Evolutionary conservation across 2,888 invertebrate species (phyloP).

Genomic region (Cryptus viduatorius): DNA sequence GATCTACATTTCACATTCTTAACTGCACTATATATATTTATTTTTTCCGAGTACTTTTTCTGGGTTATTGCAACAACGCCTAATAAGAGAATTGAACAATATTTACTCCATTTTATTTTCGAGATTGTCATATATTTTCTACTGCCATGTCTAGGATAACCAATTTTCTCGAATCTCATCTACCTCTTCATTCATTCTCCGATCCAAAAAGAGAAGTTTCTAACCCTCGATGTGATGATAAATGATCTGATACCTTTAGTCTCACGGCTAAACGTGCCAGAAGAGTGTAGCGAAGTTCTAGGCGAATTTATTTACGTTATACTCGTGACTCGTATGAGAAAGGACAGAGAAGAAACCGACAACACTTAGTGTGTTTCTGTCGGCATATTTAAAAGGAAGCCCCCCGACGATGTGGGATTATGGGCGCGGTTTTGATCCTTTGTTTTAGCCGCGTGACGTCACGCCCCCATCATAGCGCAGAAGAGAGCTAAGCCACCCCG

Average conservation of each 20-base stretch:
- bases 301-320: conserved; percentile 42
- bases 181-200: conserved; percentile 34
- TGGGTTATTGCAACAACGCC: background rate
- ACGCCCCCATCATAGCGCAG: conserved; percentile 77
- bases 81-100: background rate
- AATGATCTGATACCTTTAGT: conserved; percentile 57
- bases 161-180: conserved; percentile 8
- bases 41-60: background rate
- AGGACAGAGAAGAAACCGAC: conserved; percentile 28
- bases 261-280: conserved; percentile 51
- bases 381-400: conserved; percentile 79
- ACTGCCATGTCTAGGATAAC: conserved; percentile 26
- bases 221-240: conserved; percentile 57
- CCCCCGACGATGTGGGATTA: conserved; percentile 70
- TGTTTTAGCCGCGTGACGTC: conserved; percentile 84
- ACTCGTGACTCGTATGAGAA: background rate
- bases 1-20: background rate
- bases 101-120: background rate
- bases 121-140: background rate
- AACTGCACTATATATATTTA: background rate
- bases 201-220: background rate
- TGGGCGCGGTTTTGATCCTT: conserved; percentile 79
- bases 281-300: background rate
- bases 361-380: conserved; percentile 67
- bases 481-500: conserved; percentile 52